Evolutionary conservation across 2,888 invertebrate species (phyloP).

Genomic region (Mycalesis mineus): DNA sequence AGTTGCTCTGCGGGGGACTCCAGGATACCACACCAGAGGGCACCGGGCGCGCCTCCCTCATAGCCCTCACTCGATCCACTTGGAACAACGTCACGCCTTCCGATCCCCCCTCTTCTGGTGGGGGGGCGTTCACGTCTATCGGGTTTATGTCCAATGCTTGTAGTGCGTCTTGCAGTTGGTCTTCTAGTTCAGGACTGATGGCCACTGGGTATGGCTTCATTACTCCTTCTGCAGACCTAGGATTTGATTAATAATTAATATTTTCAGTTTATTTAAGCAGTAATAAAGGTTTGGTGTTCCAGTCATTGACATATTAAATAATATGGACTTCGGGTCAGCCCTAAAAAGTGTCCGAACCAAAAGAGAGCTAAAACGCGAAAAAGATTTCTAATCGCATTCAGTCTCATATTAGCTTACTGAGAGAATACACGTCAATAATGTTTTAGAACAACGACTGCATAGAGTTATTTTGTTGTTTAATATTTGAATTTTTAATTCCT

Average conservation of each 20-base stretch:
- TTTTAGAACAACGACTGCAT: no score
- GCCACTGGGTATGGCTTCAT: conserved; percentile 88
- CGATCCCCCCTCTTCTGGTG: conserved; percentile 34
- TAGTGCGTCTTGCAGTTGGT: conserved; percentile 78
- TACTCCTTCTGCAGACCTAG: conserved; percentile 79
- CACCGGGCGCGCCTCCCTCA: conserved; percentile 80
- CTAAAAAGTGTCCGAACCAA: no score
- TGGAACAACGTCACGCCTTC: conserved; percentile 53
- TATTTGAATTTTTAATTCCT: no score
- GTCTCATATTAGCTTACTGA: no score
- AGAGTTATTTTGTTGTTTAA: no score
- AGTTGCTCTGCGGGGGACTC: conserved; percentile 97
- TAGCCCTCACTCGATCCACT: conserved; percentile 72
- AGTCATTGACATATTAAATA: no score
- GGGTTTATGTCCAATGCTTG: conserved; percentile 56
- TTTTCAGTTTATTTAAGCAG: no score
- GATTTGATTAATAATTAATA: conserved; percentile 24
- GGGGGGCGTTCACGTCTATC: conserved; percentile 43
- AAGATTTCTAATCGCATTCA: no score
- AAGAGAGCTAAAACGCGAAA: no score
- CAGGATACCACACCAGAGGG: conserved; percentile 92
- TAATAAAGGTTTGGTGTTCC: no score
- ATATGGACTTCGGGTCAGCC: no score
- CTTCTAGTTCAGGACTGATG: conserved; percentile 84
- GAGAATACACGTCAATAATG: no score